phyloP scores from a whole-genome alignment of 2,797 vertebrate species.

The Eidolon dupreanum region DNA sequence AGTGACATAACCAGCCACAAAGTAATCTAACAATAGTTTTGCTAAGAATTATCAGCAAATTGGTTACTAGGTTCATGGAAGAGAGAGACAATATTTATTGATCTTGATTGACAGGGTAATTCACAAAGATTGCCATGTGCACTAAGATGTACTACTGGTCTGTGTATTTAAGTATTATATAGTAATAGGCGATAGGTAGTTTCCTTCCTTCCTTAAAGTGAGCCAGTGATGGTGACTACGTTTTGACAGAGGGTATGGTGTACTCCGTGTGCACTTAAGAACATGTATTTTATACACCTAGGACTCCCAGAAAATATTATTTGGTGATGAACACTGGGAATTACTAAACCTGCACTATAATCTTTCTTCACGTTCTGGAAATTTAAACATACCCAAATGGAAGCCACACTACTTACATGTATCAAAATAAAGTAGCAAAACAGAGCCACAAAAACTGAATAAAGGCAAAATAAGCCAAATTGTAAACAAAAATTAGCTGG shows the following conservation, averaged over 20 bases:
- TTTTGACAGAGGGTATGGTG: neutral
- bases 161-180: neutral
- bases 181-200: neutral
- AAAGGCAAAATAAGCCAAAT: conserved; percentile 14
- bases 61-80: conserved; percentile 2
- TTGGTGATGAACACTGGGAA: conserved; percentile 38
- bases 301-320: conserved; percentile 39
- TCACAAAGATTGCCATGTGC: conserved; percentile 1
- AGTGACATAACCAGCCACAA: conserved; percentile 43
- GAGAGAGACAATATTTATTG: neutral
- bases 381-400: conserved; percentile 33
- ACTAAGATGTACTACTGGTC: neutral
- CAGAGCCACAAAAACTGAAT: neutral
- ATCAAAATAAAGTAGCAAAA: conserved; percentile 49
- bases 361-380: conserved; percentile 38
- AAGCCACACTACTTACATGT: neutral
- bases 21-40: conserved; percentile 47
- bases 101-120: neutral
- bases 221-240: neutral
- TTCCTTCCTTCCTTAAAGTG: neutral
- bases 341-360: conserved; percentile 38
- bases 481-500: conserved; percentile 10
- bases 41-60: conserved; percentile 3
- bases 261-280: neutral
- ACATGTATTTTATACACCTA: conserved; percentile 14